These are phyloP conservation scores for Heptranchias perlo DNA, from an alignment of 2,113 vertebrate genomes.

Conservation along the genomic window DNA sequence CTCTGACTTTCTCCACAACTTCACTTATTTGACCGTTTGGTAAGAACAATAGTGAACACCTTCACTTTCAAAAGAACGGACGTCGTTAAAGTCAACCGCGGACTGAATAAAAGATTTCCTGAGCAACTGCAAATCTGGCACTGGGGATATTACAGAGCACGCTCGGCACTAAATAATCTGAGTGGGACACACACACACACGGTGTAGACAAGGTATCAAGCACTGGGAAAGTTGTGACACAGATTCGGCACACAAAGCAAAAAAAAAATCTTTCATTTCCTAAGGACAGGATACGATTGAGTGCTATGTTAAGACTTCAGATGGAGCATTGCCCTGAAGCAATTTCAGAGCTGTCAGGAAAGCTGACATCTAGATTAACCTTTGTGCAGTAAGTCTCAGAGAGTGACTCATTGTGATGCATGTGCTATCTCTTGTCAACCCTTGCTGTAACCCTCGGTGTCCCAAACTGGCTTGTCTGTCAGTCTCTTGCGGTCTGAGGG, in stretches of 20 bases:
- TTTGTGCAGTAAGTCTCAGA: conserved; percentile 56
- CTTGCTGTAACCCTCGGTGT: conserved; percentile 44
- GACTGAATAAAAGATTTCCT: conserved; percentile 13
- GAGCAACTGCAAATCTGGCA: neutral
- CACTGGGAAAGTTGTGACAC: conserved; percentile 41
- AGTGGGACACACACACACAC: neutral
- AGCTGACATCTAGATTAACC: conserved; percentile 70
- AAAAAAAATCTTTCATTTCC: conserved; percentile 63
- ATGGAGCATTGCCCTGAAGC: conserved; percentile 61
- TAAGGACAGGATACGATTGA: conserved; percentile 62
- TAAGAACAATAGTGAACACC: neutral
- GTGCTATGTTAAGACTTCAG: conserved; percentile 66
- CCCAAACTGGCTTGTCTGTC: conserved; percentile 33
- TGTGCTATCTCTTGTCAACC: conserved; percentile 48
- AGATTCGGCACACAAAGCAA: conserved; percentile 60
- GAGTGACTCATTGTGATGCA: conserved; percentile 58
- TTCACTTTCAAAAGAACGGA: conserved; percentile 1
- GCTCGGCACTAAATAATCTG: neutral
- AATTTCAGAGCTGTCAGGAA: conserved; percentile 63
- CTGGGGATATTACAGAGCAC: neutral
- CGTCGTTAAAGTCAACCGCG: neutral
- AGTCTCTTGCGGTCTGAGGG: neutral
- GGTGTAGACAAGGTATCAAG: conserved; percentile 21
- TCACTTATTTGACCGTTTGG: neutral
- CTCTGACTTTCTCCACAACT: neutral